Evolutionary conservation across 2,797 vertebrate genomes (phyloP).

Genomic region (Gymnothorax reevesii): DNA sequence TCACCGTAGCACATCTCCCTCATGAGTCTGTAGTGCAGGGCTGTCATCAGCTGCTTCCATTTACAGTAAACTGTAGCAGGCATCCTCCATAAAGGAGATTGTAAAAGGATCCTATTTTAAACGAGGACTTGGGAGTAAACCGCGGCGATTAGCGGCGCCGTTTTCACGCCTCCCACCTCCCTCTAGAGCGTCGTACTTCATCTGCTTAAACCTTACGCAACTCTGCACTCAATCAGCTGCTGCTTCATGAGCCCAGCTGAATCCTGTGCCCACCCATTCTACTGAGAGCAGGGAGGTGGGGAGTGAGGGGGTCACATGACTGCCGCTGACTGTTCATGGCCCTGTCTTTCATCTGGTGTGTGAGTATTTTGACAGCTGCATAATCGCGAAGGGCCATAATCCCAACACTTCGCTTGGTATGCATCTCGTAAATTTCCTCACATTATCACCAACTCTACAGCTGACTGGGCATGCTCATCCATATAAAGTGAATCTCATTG

Average conservation of each 20-base stretch:
- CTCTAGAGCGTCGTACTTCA: background rate
- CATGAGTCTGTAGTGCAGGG: background rate
- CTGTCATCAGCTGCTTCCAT: slow-evolving; percentile 24
- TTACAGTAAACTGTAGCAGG: background rate
- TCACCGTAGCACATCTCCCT: background rate
- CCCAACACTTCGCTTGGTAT: too few species aligned
- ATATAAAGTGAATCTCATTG: too few species aligned
- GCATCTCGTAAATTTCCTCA: too few species aligned
- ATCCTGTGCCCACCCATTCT: background rate
- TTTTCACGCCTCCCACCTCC: background rate
- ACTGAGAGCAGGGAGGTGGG: background rate
- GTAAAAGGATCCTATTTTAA: background rate
- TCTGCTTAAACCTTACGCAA: slow-evolving; percentile 1
- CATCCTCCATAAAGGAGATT: slow-evolving; percentile 29
- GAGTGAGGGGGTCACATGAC: background rate
- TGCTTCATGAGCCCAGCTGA: background rate
- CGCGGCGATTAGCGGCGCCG: background rate
- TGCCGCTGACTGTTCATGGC: background rate
- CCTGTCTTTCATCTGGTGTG: background rate
- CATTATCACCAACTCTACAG: too few species aligned
- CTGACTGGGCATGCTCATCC: too few species aligned
- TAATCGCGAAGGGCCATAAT: too few species aligned
- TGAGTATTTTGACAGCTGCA: too few species aligned
- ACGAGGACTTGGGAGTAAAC: background rate
- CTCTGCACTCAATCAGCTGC: background rate